Evolutionary conservation across 2,113 vertebrate genomes (phyloP).

Genomic region (Polyodon spathula): DNA sequence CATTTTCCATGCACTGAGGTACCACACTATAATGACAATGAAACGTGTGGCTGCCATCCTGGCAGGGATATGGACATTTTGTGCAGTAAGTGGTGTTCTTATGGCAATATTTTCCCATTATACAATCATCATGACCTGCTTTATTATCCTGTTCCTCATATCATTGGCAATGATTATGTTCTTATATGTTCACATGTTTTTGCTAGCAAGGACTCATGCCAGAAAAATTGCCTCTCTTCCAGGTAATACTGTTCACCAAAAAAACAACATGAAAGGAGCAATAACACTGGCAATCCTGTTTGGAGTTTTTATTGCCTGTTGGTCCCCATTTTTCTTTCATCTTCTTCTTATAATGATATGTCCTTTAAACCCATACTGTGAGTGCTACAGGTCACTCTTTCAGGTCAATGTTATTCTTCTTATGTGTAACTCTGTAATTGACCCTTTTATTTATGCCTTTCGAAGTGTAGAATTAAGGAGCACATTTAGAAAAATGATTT

Average conservation of each 20-base stretch:
- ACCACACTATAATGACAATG: constrained; percentile 83
- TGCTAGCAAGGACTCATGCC: constrained; percentile 76
- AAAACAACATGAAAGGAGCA: constrained; percentile 67
- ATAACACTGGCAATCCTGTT: constrained; percentile 83
- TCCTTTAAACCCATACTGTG: constrained; percentile 81
- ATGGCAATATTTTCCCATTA: constrained; percentile 70
- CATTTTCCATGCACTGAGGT: constrained; percentile 81
- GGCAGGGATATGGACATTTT: constrained; percentile 65
- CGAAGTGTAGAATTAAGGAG: constrained; percentile 72
- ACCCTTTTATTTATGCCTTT: constrained; percentile 91
- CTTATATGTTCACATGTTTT: constrained; percentile 86
- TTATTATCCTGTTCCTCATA: constrained; percentile 67
- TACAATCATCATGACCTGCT: constrained; percentile 65
- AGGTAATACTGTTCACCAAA: constrained; percentile 32
- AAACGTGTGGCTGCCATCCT: constrained; percentile 54
- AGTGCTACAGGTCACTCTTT: constrained; percentile 85
- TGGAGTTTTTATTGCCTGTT: constrained; percentile 82
- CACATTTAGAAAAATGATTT: constrained; percentile 76
- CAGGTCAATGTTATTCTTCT: constrained; percentile 76
- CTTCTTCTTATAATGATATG: constrained; percentile 76
- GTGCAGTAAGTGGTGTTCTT: constrained; percentile 57
- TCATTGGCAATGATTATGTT: constrained; percentile 74
- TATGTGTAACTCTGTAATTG: constrained; percentile 80
- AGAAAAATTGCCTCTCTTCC: constrained; percentile 64
- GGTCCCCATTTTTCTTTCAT: constrained; percentile 85